These are phyloP conservation scores for Euzetes globulus DNA, from an alignment of 2,888 invertebrate genomes.

Conservation along the genomic window DNA sequence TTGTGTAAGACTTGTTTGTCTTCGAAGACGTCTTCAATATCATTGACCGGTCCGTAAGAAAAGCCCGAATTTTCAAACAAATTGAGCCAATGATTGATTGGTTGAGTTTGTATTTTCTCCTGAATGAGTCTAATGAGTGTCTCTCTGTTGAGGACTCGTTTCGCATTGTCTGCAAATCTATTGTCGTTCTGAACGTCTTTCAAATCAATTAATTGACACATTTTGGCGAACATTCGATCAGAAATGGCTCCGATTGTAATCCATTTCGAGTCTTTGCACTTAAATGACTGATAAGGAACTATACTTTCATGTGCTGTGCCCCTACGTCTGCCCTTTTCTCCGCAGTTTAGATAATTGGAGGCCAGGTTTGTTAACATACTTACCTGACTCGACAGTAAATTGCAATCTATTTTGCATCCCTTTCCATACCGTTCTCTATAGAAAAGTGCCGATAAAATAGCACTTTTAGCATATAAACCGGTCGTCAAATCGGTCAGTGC, in stretches of 20 bases:
- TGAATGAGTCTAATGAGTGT: slow-evolving; percentile 53
- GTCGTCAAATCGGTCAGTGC: slow-evolving; percentile 88
- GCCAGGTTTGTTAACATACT: slow-evolving; percentile 77
- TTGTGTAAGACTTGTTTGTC: slow-evolving; percentile 69
- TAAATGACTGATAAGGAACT: slow-evolving; percentile 87
- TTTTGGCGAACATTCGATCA: slow-evolving; percentile 65
- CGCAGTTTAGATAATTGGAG: slow-evolving; percentile 79
- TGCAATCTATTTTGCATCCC: slow-evolving; percentile 88
- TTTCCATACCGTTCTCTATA: slow-evolving; percentile 65
- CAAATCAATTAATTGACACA: slow-evolving; percentile 54
- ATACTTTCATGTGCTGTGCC: slow-evolving; percentile 92
- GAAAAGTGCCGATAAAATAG: slow-evolving; percentile 81
- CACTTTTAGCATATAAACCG: slow-evolving; percentile 87
- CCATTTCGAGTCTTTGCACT: slow-evolving; percentile 65
- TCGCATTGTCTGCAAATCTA: slow-evolving; percentile 63
- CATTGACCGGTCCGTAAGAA: slow-evolving; percentile 85
- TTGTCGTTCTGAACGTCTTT: slow-evolving; percentile 56
- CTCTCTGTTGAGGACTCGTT: slow-evolving; percentile 67
- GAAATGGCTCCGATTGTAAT: slow-evolving; percentile 82
- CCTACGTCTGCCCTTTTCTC: slow-evolving; percentile 66
- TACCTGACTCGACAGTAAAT: slow-evolving; percentile 82
- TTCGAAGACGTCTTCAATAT: slow-evolving; percentile 71
- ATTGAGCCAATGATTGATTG: slow-evolving; percentile 65
- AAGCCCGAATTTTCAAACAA: slow-evolving; percentile 66
- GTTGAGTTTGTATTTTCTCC: slow-evolving; percentile 54